phyloP scores from a whole-genome alignment of 2,113 vertebrate species.

The Apistogramma diplotaenia region DNA sequence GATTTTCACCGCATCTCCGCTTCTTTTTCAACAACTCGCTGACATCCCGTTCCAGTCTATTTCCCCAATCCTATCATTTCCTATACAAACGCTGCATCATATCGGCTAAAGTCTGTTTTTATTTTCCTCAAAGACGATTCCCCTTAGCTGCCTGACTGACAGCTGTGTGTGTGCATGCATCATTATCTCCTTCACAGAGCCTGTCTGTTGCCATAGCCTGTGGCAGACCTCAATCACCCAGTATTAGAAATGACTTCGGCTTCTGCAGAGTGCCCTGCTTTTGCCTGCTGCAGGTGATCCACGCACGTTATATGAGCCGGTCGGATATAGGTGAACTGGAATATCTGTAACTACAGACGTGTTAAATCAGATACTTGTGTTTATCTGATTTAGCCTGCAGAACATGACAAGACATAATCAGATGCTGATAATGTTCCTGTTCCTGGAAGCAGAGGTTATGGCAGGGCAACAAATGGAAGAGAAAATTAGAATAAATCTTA shows the following conservation, averaged over 20 bases:
- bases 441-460: slow-evolving; percentile 19
- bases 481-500: background rate
- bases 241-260: slow-evolving; percentile 53
- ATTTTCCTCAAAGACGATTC: slow-evolving; percentile 61
- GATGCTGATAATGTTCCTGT: slow-evolving; percentile 27
- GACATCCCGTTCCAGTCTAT: slow-evolving; percentile 47
- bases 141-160: slow-evolving; percentile 62
- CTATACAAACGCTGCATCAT: slow-evolving; percentile 63
- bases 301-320: slow-evolving; percentile 3
- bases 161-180: slow-evolving; percentile 69
- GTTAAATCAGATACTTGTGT: slow-evolving; percentile 1
- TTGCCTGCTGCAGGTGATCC: slow-evolving; percentile 39
- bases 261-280: slow-evolving; percentile 26
- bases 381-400: slow-evolving; percentile 17
- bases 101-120: slow-evolving; percentile 58
- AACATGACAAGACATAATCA: slow-evolving; percentile 9
- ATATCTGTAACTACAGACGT: background rate
- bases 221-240: slow-evolving; percentile 66
- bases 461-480: background rate
- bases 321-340: slow-evolving; percentile 5
- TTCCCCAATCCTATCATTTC: slow-evolving; percentile 59
- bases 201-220: slow-evolving; percentile 62
- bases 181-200: slow-evolving; percentile 69
- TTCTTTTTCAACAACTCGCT: slow-evolving; percentile 27
- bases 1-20: slow-evolving; percentile 22